These are phyloP conservation scores for Noctua janthe DNA, from an alignment of 2,888 invertebrate species.

Conservation along the genomic window DNA sequence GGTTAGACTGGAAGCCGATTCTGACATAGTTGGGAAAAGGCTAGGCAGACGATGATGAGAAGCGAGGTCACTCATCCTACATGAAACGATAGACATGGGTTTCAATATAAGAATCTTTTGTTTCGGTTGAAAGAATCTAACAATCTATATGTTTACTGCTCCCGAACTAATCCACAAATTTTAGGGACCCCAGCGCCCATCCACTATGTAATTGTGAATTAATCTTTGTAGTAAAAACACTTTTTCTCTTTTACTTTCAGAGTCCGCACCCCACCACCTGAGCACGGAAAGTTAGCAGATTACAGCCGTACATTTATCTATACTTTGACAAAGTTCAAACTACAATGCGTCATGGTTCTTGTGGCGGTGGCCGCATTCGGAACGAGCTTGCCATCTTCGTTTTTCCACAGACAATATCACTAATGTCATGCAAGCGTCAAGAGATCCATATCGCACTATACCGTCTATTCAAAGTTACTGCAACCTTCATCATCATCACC, in stretches of 20 bases:
- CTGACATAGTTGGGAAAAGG: too few species aligned
- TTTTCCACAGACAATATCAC: not conserved
- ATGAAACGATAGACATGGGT: too few species aligned
- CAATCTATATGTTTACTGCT: not conserved
- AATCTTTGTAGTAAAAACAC: conserved; percentile 2
- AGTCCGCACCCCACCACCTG: not conserved
- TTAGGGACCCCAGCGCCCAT: not conserved
- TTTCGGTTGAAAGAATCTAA: not conserved
- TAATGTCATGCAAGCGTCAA: not conserved
- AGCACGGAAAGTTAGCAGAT: conserved; percentile 8
- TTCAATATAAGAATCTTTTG: not conserved
- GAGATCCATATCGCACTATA: not conserved
- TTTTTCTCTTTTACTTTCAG: conserved; percentile 16
- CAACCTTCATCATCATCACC: not conserved
- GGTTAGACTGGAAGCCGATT: too few species aligned
- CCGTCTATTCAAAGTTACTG: not conserved
- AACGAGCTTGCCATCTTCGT: not conserved
- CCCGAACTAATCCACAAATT: not conserved
- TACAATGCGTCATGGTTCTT: not conserved
- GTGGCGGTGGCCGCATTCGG: not conserved
- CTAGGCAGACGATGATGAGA: too few species aligned
- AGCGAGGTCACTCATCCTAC: too few species aligned
- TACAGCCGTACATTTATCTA: conserved; percentile 1
- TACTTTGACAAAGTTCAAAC: conserved; percentile 21
- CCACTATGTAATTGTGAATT: not conserved